Conservation (phyloP, 2,113 vertebrate species). For the Sander vitreus region DNA sequence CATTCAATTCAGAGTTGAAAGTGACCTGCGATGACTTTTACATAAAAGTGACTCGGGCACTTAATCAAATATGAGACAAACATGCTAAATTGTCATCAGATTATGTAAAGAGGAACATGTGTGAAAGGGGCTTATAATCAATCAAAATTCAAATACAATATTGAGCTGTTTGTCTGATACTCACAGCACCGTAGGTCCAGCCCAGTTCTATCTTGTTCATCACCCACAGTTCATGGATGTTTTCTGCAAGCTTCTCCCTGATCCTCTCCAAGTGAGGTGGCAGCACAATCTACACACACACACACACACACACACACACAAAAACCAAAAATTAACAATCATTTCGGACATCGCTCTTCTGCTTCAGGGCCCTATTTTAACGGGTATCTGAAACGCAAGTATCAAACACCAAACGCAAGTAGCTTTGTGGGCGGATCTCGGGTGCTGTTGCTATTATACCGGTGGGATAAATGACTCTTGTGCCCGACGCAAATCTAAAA, state of each 20-base stretch:
- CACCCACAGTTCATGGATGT: conserved; percentile 98
- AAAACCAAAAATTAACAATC: no score
- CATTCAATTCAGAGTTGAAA: background rate
- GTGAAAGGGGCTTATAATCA: background rate
- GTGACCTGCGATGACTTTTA: background rate
- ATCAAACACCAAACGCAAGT: no score
- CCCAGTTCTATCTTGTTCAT: conserved; percentile 99
- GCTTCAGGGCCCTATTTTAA: no score
- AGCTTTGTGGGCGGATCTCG: no score
- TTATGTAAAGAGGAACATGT: background rate
- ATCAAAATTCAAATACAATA: background rate
- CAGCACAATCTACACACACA: conserved; percentile 88
- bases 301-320: no score
- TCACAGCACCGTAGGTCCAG: conserved; percentile 94
- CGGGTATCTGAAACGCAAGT: no score
- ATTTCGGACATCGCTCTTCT: no score
- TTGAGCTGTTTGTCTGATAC: conserved; percentile 50
- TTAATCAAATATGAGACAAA: background rate
- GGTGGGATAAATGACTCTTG: no score
- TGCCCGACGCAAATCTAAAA: no score
- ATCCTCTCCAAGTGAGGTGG: conserved; percentile 94
- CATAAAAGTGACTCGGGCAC: background rate
- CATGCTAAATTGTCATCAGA: background rate
- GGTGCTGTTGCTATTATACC: no score
- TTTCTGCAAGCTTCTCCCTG: conserved; percentile 95